Evolutionary conservation across 2,888 invertebrate genomes (phyloP).

Genomic region (Lochmaea crataegi): DNA sequence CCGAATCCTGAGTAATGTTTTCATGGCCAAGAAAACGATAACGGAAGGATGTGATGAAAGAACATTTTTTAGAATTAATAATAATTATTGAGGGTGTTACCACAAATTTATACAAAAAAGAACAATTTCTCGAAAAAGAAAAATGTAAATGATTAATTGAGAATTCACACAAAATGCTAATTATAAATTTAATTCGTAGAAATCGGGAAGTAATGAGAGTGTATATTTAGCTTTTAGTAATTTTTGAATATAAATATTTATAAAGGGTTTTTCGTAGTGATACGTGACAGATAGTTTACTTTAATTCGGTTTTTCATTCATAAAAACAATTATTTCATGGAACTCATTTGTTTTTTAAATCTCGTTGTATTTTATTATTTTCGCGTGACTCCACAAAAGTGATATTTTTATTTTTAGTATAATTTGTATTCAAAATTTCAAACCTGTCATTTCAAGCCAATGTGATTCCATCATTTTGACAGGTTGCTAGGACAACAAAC

Average conservation of each 20-base stretch:
- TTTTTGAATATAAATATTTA: too few relatives aligned
- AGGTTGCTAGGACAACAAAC: too few relatives aligned
- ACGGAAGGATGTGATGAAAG: conserved; percentile 39
- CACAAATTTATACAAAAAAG: conserved; percentile 24
- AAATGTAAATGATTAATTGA: neutral
- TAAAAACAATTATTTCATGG: too few relatives aligned
- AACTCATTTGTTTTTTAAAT: too few relatives aligned
- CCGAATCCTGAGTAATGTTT: conserved; percentile 21
- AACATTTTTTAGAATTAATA: conserved; percentile 22
- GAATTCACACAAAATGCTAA: neutral
- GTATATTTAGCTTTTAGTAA: conserved; percentile 12
- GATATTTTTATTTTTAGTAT: too few relatives aligned
- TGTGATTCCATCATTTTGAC: too few relatives aligned
- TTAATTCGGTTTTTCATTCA: neutral
- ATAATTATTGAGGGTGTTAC: conserved; percentile 40
- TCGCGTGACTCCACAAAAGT: too few relatives aligned
- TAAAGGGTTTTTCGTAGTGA: neutral
- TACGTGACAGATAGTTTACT: neutral
- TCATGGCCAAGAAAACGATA: conserved; percentile 10
- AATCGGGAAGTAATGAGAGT: conserved; percentile 35
- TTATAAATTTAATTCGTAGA: conserved; percentile 29
- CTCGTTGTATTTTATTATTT: too few relatives aligned
- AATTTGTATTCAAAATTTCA: too few relatives aligned
- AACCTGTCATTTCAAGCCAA: too few relatives aligned
- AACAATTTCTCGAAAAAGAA: conserved; percentile 24